phyloP scores from a whole-genome alignment of 1,140 invertebrate species.

The Littorina saxatilis region DNA sequence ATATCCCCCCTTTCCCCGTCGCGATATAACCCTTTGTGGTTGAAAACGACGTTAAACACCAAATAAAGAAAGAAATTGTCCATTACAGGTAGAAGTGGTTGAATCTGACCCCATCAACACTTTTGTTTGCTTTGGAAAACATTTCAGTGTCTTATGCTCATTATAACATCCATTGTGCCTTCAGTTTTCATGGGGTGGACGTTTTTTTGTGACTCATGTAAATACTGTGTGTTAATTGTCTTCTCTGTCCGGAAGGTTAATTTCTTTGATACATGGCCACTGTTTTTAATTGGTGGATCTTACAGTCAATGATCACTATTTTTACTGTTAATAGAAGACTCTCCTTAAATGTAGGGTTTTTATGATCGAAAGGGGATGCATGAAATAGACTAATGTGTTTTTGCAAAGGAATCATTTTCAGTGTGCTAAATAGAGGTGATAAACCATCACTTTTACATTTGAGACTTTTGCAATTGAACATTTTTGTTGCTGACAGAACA shows the following conservation, averaged over 20 bases:
- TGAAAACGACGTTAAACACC: too few relatives aligned
- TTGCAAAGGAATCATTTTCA: not conserved
- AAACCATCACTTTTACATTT: too few relatives aligned
- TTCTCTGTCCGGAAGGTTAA: not conserved
- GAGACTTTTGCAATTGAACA: too few relatives aligned
- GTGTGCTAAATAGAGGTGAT: too few relatives aligned
- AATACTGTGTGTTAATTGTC: not conserved
- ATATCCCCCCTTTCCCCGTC: too few relatives aligned
- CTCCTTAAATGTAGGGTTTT: not conserved
- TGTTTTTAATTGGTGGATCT: not conserved
- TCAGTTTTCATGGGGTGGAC: not conserved
- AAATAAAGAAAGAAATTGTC: too few relatives aligned
- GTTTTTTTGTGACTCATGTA: not conserved
- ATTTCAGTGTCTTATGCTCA: not conserved
- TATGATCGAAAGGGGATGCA: not conserved
- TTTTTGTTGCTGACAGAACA: too few relatives aligned
- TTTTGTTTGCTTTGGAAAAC: not conserved
- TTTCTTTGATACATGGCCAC: not conserved
- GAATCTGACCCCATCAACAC: too few relatives aligned
- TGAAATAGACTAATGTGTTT: not conserved
- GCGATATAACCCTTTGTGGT: too few relatives aligned
- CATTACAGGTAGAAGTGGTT: too few relatives aligned
- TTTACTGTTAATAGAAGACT: not conserved
- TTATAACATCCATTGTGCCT: not conserved
- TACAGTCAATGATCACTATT: not conserved